Base-by-base conservation (phyloP, 2,113 vertebrate genomes). In the Alligator mississippiensis region DNA sequence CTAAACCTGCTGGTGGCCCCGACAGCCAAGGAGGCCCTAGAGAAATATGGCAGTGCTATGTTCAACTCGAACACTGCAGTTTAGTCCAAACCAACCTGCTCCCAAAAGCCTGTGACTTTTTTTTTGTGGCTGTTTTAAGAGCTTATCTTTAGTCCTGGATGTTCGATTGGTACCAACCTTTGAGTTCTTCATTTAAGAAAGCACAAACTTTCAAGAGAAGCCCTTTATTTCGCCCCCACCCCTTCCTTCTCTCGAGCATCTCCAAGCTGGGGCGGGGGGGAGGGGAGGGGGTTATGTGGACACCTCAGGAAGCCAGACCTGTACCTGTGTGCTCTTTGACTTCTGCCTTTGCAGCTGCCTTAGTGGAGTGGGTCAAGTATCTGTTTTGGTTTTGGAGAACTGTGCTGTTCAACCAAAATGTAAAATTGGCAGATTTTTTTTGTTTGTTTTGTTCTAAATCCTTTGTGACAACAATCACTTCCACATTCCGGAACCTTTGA, bases 321-420 rank as follows among this genome's bases (percentile, higher is more conserved):
- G 82, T 85, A 92, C 93, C 96, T 88, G 95, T 87, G 94, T 88
- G 81, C 88, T 94, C 88, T 80, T 72, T 82, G 93, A 30, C 12
- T 82, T 90, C 85, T 86, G 85, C 89, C 94, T 86, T 22, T 95
- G 93, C 96, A 92, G 70, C 93, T 95, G 95, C 96, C 92, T 94
- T 95, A 94, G 93, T 17, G 22, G 25, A 90, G 76, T 89, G 89
- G 90, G 18, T 57, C 61, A 0, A 34, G 92, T 79, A 75, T 38
- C 83, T 62, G 64, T 63, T 10, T 60, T 57, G 57, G 77, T 97
- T 91, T 75, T 80, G 81, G 70, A 68, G 91, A 96, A 89, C 90
- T 74, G 84, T 58, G 47, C 14, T 16, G 5, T 68, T 90, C 58
- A 47, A 70, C 68, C 25, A 62, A 80, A 77, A 14, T 68, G 30